Base-by-base conservation (phyloP, 2,113 vertebrate species). In the Physeter macrocephalus region DNA sequence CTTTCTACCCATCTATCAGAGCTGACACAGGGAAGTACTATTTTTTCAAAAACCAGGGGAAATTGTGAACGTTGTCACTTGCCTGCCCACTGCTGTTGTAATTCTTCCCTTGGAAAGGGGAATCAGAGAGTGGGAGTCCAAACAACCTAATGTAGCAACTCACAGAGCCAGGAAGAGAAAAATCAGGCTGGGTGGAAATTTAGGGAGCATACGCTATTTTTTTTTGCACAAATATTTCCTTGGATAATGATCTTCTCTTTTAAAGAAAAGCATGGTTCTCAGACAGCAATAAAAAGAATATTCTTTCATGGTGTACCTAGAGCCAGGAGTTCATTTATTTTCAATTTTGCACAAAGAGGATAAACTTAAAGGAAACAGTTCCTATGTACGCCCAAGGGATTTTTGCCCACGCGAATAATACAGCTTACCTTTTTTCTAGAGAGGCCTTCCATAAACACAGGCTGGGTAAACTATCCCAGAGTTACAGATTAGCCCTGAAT, bases 71-170 rank as follows among this genome's bases (percentile, higher is more conserved):
- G 13, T 57, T 90, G 75, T 81, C 57, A 77, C 54, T 29, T 97
- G 52, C 29, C 61, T 93, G n/a, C 81, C 77, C 61, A 86, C 29
- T 46, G 54, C 21, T 84, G 11, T 75, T 92, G 43, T 39, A 96
- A 96, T 89, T 96, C 83, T 93, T 93, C 67, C 69, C 80, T 92
- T 95, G 43, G 67, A 95, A 93, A 95, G 25, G 34, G 94, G 36
- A 96, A 49, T 87, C 41, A 46, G 41, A 93, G 31, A 92, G 10
- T 96, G 1, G 29, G 71, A 59, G n/a, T 83, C 43, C 17, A 83
- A 94, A 94, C 57, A 81, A 86, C 41, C 77, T 88, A 88, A 87
- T 46, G 54, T 62, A 87, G 29, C 49, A 96, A 96, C 66, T 90
- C 72, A 80, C 9, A 90, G 61, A 94, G 36, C 87, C 78, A 88